Evolutionary conservation across 2,113 vertebrate genomes (phyloP).

Genomic region (Salvelinus alpinus): DNA sequence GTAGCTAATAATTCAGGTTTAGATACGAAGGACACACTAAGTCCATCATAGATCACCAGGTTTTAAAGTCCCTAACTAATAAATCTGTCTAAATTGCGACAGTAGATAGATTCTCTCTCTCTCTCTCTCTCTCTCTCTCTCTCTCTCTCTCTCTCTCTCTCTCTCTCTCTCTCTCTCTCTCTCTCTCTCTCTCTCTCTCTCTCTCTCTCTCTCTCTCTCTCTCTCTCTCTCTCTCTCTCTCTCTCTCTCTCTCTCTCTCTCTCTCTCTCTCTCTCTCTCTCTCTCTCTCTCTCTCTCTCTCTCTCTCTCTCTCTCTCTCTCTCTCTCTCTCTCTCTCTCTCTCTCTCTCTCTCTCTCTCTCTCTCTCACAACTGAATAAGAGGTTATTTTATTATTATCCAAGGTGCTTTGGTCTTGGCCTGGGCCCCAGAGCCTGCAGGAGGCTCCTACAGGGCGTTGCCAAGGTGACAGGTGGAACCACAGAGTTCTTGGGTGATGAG

Average conservation of each 20-base stretch:
- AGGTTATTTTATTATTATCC: neutral
- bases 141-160: too few relatives aligned
- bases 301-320: neutral
- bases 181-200: too few relatives aligned
- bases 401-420: conserved; percentile 87
- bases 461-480: conserved; percentile 82
- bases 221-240: too few relatives aligned
- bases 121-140: too few relatives aligned
- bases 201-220: too few relatives aligned
- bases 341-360: neutral
- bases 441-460: conserved; percentile 83
- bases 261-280: too few relatives aligned
- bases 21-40: neutral
- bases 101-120: conserved; percentile 1
- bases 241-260: too few relatives aligned
- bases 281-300: neutral
- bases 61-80: conserved; percentile 1
- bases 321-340: neutral
- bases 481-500: conserved; percentile 80
- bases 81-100: neutral
- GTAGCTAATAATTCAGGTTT: neutral
- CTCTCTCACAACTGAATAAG: too few relatives aligned
- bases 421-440: conserved; percentile 76
- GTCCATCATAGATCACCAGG: conserved; percentile 7
- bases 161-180: too few relatives aligned